Evolutionary conservation across 64 coral and sea anemone species (phyloP).

Genomic region (Porites lutea): DNA sequence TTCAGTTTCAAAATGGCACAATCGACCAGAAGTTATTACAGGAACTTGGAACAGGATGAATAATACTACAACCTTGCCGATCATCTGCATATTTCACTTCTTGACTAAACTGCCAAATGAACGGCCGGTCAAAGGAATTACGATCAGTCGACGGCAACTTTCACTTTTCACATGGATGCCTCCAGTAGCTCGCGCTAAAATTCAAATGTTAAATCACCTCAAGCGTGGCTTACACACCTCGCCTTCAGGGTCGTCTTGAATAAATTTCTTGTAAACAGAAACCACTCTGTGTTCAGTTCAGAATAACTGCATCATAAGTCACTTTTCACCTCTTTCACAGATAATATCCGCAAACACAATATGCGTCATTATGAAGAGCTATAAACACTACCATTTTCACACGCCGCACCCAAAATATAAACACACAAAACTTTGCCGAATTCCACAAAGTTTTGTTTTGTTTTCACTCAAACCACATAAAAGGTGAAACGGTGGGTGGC

Average conservation of each 20-base stretch:
- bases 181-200: conserved; percentile 35
- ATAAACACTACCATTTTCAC: not conserved
- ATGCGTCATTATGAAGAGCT: not conserved
- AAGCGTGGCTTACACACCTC: conserved; percentile 16
- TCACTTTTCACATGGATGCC: conserved; percentile 3
- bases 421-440: not conserved
- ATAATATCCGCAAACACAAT: not conserved
- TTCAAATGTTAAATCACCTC: conserved; percentile 21
- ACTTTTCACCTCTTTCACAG: not conserved
- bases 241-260: not conserved
- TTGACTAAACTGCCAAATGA: not conserved
- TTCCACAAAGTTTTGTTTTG: not conserved
- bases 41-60: not conserved
- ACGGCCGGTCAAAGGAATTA: not conserved
- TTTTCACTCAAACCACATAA: not conserved
- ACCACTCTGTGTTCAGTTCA: not conserved
- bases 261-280: not conserved
- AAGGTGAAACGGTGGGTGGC: not conserved
- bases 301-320: not conserved
- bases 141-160: not conserved
- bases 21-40: not conserved
- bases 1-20: not conserved
- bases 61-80: not conserved
- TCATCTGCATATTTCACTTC: not conserved
- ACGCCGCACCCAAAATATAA: not conserved